These are phyloP conservation scores for Pseudochaenichthys georgianus DNA, from an alignment of 2,797 vertebrate species.

Conservation along the genomic window DNA sequence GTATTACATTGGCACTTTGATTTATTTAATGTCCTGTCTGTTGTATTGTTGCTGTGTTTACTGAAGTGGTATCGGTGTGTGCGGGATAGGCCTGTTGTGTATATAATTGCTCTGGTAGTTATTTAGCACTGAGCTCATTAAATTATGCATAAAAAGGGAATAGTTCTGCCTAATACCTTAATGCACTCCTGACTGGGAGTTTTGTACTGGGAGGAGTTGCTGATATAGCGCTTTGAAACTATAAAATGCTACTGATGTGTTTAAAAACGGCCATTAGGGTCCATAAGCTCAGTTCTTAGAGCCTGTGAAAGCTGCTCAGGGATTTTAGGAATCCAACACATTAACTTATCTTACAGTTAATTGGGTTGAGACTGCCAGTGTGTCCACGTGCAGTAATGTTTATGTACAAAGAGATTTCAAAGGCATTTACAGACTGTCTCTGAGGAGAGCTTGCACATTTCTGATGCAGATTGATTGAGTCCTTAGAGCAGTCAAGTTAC, in stretches of 20 bases:
- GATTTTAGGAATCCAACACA: slow-evolving; percentile 39
- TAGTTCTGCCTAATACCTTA: slow-evolving; percentile 59
- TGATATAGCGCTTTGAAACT: slow-evolving; percentile 42
- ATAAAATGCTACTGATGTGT: slow-evolving; percentile 43
- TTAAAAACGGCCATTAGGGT: slow-evolving; percentile 48
- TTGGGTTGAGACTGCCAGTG: slow-evolving; percentile 18
- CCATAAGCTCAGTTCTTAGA: slow-evolving; percentile 22
- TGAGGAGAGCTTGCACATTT: neutral
- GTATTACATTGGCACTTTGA: slow-evolving; percentile 35
- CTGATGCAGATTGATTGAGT: neutral
- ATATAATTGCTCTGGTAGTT: slow-evolving; percentile 62
- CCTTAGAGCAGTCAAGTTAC: neutral
- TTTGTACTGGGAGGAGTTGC: slow-evolving; percentile 38
- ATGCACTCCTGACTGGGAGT: slow-evolving; percentile 57
- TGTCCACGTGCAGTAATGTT: neutral
- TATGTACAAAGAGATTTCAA: neutral
- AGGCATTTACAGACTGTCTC: neutral
- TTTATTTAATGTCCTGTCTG: slow-evolving; percentile 27
- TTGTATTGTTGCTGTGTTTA: slow-evolving; percentile 21
- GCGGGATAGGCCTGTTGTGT: slow-evolving; percentile 27
- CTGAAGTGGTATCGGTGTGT: slow-evolving; percentile 11
- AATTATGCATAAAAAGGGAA: slow-evolving; percentile 36
- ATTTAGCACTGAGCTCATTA: slow-evolving; percentile 71
- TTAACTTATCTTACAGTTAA: slow-evolving; percentile 38
- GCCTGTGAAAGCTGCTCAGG: slow-evolving; percentile 26